Evolutionary conservation across 2,113 vertebrate genomes (phyloP).

Genomic region (Lagopus leucura): DNA sequence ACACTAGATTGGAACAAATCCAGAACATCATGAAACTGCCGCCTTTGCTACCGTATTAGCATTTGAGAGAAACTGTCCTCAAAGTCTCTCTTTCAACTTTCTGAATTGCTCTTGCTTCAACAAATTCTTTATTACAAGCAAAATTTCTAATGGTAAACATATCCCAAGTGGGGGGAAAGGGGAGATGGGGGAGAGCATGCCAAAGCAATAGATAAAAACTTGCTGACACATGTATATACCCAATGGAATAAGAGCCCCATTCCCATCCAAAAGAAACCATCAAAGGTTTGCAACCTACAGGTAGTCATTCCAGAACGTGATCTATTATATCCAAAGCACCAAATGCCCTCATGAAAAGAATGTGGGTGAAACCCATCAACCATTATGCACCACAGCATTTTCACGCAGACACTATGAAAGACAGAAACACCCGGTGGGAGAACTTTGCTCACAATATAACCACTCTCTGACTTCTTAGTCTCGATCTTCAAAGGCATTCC

Average conservation of each 20-base stretch:
- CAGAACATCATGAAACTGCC: conserved; percentile 4
- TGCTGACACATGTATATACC: conserved; percentile 38
- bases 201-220: conserved; percentile 44
- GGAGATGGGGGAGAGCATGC: not conserved
- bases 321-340: conserved; percentile 47
- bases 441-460: conserved; percentile 11
- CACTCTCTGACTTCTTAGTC: conserved; percentile 37
- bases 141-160: conserved; percentile 29
- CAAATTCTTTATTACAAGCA: conserved; percentile 28
- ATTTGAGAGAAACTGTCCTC: conserved; percentile 34
- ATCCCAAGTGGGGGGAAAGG: not conserved
- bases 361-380: conserved; percentile 54
- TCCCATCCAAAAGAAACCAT: conserved; percentile 54
- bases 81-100: conserved; percentile 26
- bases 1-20: not conserved
- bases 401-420: not conserved
- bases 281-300: conserved; percentile 38
- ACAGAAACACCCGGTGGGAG: conserved; percentile 35
- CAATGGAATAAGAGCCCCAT: conserved; percentile 15
- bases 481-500: conserved; percentile 71
- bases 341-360: conserved; percentile 42
- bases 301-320: conserved; percentile 47
- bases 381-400: not conserved
- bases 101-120: not conserved
- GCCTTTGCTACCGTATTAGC: not conserved